phyloP scores from a whole-genome alignment of 1,140 invertebrate species.

The Drosophila gunungcola region DNA sequence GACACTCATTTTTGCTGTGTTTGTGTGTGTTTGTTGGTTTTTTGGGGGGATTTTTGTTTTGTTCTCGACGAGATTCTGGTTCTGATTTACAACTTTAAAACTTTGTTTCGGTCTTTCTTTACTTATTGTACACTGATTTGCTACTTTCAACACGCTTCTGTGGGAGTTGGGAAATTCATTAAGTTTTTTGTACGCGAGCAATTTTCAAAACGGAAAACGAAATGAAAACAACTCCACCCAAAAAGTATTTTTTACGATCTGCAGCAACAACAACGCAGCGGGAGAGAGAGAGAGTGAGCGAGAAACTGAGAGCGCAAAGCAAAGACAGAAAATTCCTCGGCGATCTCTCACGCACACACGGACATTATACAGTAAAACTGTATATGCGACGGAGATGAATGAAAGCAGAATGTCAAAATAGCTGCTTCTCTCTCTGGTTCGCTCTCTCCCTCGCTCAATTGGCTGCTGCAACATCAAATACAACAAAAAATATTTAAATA shows the following conservation, averaged over 20 bases:
- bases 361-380: conserved; percentile 46
- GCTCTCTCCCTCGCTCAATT: conserved; percentile 31
- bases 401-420: conserved; percentile 82
- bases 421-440: conserved; percentile 32
- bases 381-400: conserved; percentile 71
- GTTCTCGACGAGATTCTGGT: conserved; percentile 71
- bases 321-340: conserved; percentile 76
- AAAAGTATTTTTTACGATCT: conserved; percentile 54
- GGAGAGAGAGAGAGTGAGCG: conserved; percentile 26
- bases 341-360: conserved; percentile 42
- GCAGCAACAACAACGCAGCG: conserved; percentile 46
- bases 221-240: conserved; percentile 82
- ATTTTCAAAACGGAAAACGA: conserved; percentile 59
- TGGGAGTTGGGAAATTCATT: conserved; percentile 43
- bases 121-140: conserved; percentile 64
- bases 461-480: conserved; percentile 69
- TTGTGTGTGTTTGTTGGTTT: conserved; percentile 27
- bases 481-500: conserved; percentile 69
- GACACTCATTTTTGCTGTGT: conserved; percentile 85
- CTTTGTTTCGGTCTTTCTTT: conserved; percentile 51
- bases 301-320: conserved; percentile 48
- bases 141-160: conserved; percentile 55
- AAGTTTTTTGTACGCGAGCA: conserved; percentile 37
- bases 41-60: conserved; percentile 44
- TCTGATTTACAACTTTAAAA: conserved; percentile 56